A percentile compares a stretch with the other conserved stretches of the same genome.
Conservation (phyloP, 2,113 vertebrate species). For the Columba livia region DNA sequence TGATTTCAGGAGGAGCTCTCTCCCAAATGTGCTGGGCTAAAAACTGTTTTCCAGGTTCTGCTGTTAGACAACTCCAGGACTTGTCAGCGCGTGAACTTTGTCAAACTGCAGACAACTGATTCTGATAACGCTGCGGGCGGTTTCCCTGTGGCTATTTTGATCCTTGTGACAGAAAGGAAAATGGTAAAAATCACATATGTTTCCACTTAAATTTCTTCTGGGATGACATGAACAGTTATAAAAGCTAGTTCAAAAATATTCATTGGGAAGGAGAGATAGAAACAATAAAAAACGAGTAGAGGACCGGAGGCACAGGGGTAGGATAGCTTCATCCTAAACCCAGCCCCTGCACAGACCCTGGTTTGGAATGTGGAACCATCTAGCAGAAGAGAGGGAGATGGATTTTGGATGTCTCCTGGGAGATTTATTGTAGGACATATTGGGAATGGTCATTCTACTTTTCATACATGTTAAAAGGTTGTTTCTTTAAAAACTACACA, state of each 20-base stretch:
- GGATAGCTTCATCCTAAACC: neutral
- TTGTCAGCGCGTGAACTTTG: neutral
- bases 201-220: constrained; percentile 29
- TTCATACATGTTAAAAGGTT: neutral
- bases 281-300: neutral
- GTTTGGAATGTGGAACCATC: neutral
- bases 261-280: neutral
- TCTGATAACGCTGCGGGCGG: neutral
- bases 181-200: constrained; percentile 13
- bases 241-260: constrained; percentile 1
- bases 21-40: neutral
- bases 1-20: neutral
- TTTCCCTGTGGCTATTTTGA: constrained; percentile 15
- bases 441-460: neutral
- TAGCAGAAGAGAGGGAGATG: neutral
- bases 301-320: neutral
- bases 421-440: neutral
- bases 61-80: neutral
- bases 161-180: constrained; percentile 21
- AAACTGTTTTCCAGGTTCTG: constrained; percentile 22
- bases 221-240: neutral
- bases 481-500: neutral
- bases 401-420: neutral
- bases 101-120: neutral
- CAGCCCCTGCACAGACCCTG: neutral